These are phyloP conservation scores for Delichon dasypus DNA, from an alignment of 2,797 vertebrate genomes.

Conservation along the genomic window DNA sequence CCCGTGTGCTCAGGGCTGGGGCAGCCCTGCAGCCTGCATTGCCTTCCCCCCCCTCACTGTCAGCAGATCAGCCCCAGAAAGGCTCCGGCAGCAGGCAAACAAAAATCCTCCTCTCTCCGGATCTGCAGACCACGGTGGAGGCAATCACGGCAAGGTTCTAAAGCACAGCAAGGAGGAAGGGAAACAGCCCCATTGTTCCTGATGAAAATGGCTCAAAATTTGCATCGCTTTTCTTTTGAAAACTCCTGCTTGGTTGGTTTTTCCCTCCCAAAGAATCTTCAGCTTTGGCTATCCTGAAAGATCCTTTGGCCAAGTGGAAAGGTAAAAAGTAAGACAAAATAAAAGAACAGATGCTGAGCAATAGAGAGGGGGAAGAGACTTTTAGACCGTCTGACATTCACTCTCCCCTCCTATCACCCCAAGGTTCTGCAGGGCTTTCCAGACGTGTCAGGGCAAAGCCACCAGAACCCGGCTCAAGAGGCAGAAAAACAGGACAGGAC, in stretches of 20 bases:
- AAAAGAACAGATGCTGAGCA: background rate
- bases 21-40: background rate
- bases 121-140: background rate
- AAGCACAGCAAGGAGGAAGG: background rate
- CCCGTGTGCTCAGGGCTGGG: fast-evolving
- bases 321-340: background rate
- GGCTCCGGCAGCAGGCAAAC: background rate
- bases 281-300: background rate
- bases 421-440: background rate
- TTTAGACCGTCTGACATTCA: background rate
- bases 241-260: background rate
- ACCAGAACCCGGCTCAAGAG: background rate
- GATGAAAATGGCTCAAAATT: background rate
- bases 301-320: background rate
- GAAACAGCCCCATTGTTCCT: background rate
- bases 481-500: conserved; percentile 21
- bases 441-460: background rate
- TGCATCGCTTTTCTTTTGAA: background rate
- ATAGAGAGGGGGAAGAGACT: background rate
- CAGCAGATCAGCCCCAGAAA: background rate
- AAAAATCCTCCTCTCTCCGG: background rate
- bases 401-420: background rate
- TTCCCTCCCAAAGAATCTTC: background rate
- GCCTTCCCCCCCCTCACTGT: background rate
- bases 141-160: background rate